phyloP scores from a whole-genome alignment of 2,797 vertebrate genomes.

The Poeciliopsis paucimaculata region DNA sequence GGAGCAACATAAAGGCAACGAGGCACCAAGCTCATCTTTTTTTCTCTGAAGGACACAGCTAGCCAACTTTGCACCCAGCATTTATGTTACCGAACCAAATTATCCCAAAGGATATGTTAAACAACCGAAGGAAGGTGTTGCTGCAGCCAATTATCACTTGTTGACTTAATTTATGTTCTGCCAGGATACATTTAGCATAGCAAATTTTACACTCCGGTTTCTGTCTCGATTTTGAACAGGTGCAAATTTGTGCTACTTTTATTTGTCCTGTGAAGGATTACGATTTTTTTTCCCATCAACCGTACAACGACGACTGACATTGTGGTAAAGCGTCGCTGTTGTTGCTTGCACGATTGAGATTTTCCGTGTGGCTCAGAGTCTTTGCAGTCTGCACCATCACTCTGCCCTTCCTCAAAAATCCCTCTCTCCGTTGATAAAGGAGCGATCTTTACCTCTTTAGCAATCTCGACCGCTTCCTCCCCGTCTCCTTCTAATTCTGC shows the following conservation, averaged over 20 bases:
- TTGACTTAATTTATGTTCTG: constrained; percentile 48
- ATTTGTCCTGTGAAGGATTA: not conserved
- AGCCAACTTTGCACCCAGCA: constrained; percentile 58
- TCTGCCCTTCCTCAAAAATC: constrained; percentile 37
- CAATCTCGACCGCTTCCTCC: constrained; percentile 20
- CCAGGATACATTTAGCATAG: constrained; percentile 22
- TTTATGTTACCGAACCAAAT: constrained; percentile 63
- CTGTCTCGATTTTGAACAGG: not conserved
- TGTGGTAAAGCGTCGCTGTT: constrained; percentile 26
- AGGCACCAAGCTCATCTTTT: constrained; percentile 55
- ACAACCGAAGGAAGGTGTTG: constrained; percentile 26
- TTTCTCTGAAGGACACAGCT: constrained; percentile 30
- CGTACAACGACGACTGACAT: not conserved
- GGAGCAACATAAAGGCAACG: constrained; percentile 16
- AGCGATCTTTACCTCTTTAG: constrained; percentile 38
- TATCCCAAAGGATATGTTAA: constrained; percentile 47
- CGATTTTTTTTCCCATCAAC: not conserved
- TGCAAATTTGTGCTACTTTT: not conserved
- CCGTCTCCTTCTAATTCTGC: constrained; percentile 65
- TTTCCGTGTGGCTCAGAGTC: constrained; percentile 47
- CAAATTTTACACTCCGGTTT: not conserved
- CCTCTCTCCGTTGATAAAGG: constrained; percentile 55
- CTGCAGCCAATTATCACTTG: constrained; percentile 42
- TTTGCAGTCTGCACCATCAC: constrained; percentile 45
- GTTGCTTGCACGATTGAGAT: constrained; percentile 42